Conservation (phyloP, 2,113 vertebrate genomes). For the Hemiprocne comata region DNA sequence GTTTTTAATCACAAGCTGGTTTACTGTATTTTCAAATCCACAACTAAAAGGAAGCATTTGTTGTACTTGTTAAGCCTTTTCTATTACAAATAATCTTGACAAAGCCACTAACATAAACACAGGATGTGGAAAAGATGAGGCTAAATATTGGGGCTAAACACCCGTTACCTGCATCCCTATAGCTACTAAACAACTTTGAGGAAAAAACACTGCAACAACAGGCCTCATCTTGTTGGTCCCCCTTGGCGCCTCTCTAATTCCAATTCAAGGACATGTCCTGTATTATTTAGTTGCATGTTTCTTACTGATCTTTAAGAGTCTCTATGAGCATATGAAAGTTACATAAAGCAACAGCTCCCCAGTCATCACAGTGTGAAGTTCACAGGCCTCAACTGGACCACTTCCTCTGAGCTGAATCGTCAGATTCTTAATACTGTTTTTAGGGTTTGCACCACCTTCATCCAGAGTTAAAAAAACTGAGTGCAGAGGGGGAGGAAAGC, state of each 20-base stretch:
- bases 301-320: background rate
- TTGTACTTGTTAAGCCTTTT: background rate
- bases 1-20: background rate
- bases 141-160: background rate
- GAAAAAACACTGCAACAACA: background rate
- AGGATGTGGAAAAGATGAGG: background rate
- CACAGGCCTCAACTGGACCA: background rate
- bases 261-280: background rate
- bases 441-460: background rate
- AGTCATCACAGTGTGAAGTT: background rate
- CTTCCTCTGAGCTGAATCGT: background rate
- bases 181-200: background rate
- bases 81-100: background rate
- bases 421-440: background rate
- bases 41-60: background rate
- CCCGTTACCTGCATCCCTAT: background rate
- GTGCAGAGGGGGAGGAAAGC: background rate
- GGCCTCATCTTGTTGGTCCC: background rate
- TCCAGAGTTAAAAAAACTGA: background rate
- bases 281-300: background rate
- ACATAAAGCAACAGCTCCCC: background rate
- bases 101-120: background rate
- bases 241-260: background rate
- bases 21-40: background rate
- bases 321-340: background rate